These are phyloP conservation scores for Cistogaster globosa DNA, from an alignment of 2,888 invertebrate species.

Conservation along the genomic window DNA sequence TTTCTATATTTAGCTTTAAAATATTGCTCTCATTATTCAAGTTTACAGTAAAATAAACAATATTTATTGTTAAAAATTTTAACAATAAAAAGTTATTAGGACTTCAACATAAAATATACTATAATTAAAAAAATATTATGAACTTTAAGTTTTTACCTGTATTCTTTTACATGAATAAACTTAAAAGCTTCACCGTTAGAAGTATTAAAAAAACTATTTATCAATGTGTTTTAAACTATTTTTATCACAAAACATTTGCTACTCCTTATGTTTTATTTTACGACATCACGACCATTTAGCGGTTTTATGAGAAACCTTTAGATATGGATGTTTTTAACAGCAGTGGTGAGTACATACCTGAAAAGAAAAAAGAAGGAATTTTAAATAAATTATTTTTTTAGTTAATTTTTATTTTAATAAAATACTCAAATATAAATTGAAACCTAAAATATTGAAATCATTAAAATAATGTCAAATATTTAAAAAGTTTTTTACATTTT, in stretches of 20 bases:
- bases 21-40: too few relatives aligned
- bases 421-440: conserved; percentile 27
- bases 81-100: too few relatives aligned
- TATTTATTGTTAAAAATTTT: too few relatives aligned
- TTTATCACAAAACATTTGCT: neutral
- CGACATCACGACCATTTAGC: conserved; percentile 14
- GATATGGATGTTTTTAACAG: neutral
- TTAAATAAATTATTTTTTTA: conserved; percentile 22
- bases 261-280: conserved; percentile 11
- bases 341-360: conserved; percentile 41
- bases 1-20: too few relatives aligned
- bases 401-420: conserved; percentile 49
- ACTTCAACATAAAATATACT: too few relatives aligned
- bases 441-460: conserved; percentile 24
- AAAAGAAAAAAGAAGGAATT: conserved; percentile 32
- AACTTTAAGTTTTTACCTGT: too few relatives aligned
- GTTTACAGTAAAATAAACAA: too few relatives aligned
- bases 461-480: conserved; percentile 49
- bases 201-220: conserved; percentile 40
- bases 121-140: too few relatives aligned
- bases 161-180: too few relatives aligned
- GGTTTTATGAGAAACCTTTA: neutral
- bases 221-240: neutral
- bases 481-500: neutral
- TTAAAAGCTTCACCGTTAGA: too few relatives aligned